phyloP scores from a whole-genome alignment of 2,888 invertebrate genomes.

The Arge pagana region DNA sequence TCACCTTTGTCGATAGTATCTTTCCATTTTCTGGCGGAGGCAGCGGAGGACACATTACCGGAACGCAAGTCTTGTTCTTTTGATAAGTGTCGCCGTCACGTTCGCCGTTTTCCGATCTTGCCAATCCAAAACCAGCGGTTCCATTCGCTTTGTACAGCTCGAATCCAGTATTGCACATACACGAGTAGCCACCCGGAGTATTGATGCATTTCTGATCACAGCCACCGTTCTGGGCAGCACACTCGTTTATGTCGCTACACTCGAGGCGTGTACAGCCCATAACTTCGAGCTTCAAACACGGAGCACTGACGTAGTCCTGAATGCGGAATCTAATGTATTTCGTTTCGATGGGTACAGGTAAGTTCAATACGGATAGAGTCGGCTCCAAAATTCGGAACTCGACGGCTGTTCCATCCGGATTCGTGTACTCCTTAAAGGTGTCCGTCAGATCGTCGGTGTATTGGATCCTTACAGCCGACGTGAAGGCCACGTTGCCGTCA shows the following conservation, averaged over 20 bases:
- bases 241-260: slow-evolving; percentile 88
- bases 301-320: slow-evolving; percentile 82
- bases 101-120: slow-evolving; percentile 81
- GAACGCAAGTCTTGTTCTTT: slow-evolving; percentile 93
- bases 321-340: slow-evolving; percentile 85
- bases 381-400: slow-evolving; percentile 90
- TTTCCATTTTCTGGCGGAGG: slow-evolving; percentile 83
- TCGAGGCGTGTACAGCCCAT: slow-evolving; percentile 92
- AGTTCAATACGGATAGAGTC: slow-evolving; percentile 85
- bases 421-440: slow-evolving; percentile 87
- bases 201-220: slow-evolving; percentile 94
- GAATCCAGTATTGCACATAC: slow-evolving; percentile 89
- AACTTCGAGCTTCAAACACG: slow-evolving; percentile 86
- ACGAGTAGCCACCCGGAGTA: slow-evolving; percentile 84
- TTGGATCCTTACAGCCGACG: slow-evolving; percentile 83
- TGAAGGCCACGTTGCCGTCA: slow-evolving; percentile 85
- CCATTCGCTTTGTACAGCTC: slow-evolving; percentile 87
- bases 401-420: slow-evolving; percentile 90
- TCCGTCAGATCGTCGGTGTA: slow-evolving; percentile 90
- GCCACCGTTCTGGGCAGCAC: slow-evolving; percentile 83
- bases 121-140: slow-evolving; percentile 84
- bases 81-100: slow-evolving; percentile 88
- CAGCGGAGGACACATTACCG: slow-evolving; percentile 83
- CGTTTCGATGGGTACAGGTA: slow-evolving; percentile 90
- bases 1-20: slow-evolving; percentile 75